These are phyloP conservation scores for Drosophila melanica DNA, from an alignment of 1,140 invertebrate species.

Conservation along the genomic window DNA sequence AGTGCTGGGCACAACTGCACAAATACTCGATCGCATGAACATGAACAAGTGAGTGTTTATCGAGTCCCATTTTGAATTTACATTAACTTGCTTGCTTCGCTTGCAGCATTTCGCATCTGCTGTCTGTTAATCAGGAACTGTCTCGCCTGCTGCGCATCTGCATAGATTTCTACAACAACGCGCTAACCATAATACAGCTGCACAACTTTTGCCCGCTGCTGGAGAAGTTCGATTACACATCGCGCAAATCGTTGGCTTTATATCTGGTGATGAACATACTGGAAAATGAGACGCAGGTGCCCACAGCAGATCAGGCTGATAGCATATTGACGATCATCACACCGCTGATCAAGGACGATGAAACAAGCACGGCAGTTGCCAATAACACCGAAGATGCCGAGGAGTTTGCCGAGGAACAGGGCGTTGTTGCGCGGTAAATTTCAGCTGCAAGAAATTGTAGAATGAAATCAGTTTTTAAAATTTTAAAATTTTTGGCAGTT, in stretches of 20 bases:
- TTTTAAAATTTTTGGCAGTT: slow-evolving; percentile 84
- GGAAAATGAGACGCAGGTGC: slow-evolving; percentile 92
- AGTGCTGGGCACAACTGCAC: slow-evolving; percentile 95
- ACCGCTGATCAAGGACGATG: slow-evolving; percentile 94
- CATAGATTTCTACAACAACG: slow-evolving; percentile 96
- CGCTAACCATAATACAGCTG: slow-evolving; percentile 93
- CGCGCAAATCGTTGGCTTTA: slow-evolving; percentile 93
- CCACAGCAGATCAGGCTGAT: slow-evolving; percentile 94
- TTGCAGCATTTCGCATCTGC: slow-evolving; percentile 74
- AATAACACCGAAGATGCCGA: slow-evolving; percentile 88
- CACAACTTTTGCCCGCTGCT: slow-evolving; percentile 94
- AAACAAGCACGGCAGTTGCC: slow-evolving; percentile 86
- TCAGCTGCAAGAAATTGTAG: neutral
- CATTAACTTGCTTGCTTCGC: too few species aligned
- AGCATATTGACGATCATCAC: slow-evolving; percentile 91
- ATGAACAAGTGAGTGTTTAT: slow-evolving; percentile 88
- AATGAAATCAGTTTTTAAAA: too few species aligned
- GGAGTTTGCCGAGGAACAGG: slow-evolving; percentile 99
- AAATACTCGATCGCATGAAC: slow-evolving; percentile 92
- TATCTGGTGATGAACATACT: slow-evolving; percentile 87
- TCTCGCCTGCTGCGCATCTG: slow-evolving; percentile 97
- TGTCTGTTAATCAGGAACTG: slow-evolving; percentile 88
- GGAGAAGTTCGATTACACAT: slow-evolving; percentile 95
- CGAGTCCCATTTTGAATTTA: too few species aligned
- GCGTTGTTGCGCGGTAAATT: slow-evolving; percentile 88